These are phyloP conservation scores for Eublepharis macularius DNA, from an alignment of 2,113 vertebrate species.

Conservation along the genomic window DNA sequence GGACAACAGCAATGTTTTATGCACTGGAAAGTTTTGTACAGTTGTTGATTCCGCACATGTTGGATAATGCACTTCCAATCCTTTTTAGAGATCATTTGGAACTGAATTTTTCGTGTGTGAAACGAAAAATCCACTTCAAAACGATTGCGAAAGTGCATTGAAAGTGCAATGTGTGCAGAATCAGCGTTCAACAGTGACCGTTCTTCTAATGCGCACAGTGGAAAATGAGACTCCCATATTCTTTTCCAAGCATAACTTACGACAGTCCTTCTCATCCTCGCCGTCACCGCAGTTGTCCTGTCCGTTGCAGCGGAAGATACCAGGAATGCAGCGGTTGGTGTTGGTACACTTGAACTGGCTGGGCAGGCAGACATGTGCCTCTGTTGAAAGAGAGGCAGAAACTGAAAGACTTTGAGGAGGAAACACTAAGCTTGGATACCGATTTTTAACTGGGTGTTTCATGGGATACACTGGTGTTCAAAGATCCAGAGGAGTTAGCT, in stretches of 20 bases:
- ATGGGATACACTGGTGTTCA: neutral
- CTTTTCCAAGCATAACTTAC: slow-evolving; percentile 73
- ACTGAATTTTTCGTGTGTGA: too few species aligned
- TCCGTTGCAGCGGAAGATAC: slow-evolving; percentile 96
- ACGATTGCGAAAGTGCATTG: too few species aligned
- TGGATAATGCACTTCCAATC: too few species aligned
- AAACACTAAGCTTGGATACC: neutral
- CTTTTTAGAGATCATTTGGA: too few species aligned
- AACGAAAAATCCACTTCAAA: too few species aligned
- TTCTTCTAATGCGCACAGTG: neutral
- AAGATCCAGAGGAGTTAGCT: neutral
- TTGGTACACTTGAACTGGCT: slow-evolving; percentile 98
- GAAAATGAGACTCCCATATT: neutral
- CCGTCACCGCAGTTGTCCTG: slow-evolving; percentile 96
- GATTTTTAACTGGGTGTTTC: neutral
- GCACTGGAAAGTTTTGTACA: neutral
- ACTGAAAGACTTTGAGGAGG: neutral
- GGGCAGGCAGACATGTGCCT: slow-evolving; percentile 95
- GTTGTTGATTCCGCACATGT: too few species aligned
- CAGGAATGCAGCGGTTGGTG: slow-evolving; percentile 95
- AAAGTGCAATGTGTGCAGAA: too few species aligned
- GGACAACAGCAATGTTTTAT: neutral
- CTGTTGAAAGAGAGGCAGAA: slow-evolving; percentile 63
- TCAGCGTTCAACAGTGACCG: neutral
- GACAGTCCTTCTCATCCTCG: slow-evolving; percentile 96